These are phyloP conservation scores for Coptodon bakossiorum DNA, from an alignment of 2,113 vertebrate species.

Conservation along the genomic window DNA sequence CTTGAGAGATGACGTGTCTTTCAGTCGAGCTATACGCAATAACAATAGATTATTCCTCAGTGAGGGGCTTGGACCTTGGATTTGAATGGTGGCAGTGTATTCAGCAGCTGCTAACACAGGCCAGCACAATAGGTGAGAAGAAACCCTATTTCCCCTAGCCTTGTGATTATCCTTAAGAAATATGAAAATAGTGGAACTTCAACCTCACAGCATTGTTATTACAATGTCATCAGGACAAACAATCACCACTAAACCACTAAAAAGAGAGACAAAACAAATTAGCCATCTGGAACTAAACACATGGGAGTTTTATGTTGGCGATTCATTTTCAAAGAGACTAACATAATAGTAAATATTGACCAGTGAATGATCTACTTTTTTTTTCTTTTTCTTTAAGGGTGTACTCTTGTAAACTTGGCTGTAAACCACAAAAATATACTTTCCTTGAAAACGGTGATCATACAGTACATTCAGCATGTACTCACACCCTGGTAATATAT, in stretches of 20 bases:
- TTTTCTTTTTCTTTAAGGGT: slow-evolving; percentile 75
- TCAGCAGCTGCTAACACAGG: slow-evolving; percentile 63
- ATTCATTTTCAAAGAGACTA: slow-evolving; percentile 86
- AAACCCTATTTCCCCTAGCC: slow-evolving; percentile 47
- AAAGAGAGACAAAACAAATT: slow-evolving; percentile 66
- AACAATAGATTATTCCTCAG: slow-evolving; percentile 35
- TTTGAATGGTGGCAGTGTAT: slow-evolving; percentile 67
- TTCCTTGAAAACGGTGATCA: slow-evolving; percentile 87
- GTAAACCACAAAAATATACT: slow-evolving; percentile 99
- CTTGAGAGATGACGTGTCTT: slow-evolving; percentile 23
- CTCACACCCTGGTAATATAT: slow-evolving; percentile 93
- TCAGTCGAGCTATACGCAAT: slow-evolving; percentile 17
- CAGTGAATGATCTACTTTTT: slow-evolving; percentile 90
- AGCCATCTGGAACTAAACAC: slow-evolving; percentile 67
- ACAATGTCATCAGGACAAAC: slow-evolving; percentile 83
- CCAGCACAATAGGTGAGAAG: slow-evolving; percentile 38
- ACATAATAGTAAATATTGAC: slow-evolving; percentile 95
- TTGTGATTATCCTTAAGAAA: slow-evolving; percentile 67
- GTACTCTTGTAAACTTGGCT: slow-evolving; percentile 89
- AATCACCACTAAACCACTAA: slow-evolving; percentile 78
- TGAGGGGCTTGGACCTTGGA: slow-evolving; percentile 48
- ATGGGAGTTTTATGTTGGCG: slow-evolving; percentile 76
- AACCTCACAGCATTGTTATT: slow-evolving; percentile 83
- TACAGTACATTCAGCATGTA: slow-evolving; percentile 84
- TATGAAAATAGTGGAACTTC: slow-evolving; percentile 75